Evolutionary conservation across 2,888 invertebrate genomes (phyloP), one percentile per base, ranked within the genome.

Genomic region (Andrena fulva): DNA sequence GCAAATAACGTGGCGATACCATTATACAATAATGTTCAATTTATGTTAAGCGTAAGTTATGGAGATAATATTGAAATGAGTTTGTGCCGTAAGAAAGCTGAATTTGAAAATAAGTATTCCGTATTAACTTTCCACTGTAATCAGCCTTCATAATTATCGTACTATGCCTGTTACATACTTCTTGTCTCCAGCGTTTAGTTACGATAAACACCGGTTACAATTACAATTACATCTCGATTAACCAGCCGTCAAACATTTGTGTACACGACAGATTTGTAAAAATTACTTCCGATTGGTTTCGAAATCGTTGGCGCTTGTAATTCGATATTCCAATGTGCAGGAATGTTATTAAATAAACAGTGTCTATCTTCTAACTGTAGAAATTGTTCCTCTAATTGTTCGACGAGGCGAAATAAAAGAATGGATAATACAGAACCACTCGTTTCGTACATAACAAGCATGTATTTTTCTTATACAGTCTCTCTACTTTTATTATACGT

Each of bases 181-280:
- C 88, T 88, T 86, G 88, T 88, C 85, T 88, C 87, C 88, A 88
- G 83, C 89, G 79, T 87, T 84, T 84, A 72, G 66, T 76, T 72
- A 67, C 33, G 66, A 20, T 52, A 69, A 63, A 74, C 35, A 60
- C 20, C 5, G 66, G 27, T 69, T 73, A 54, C 74, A 52, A 68
- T 71, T 42, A 48, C 33, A 35, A 56, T 66, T 60, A 68, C 48
- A 73, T 63, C 60, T 64, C 64, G 20, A 68, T 56, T 59, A 68
- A 80, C 24, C 31, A 59, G n/a, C 59, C 12, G 56, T 24, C 16
- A 24, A n/a, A 71, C 33, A 64, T 66, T 60, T 74, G 33, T 69
- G 50, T 42, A 54, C 27, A 27, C 33, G 33, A 60, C 60, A 73
- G 50, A 73, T 42, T 42, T 16, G 52, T 69, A 27, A 73, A 73